phyloP scores from a whole-genome alignment of 1,140 invertebrate species.

The Babylonia areolata region DNA sequence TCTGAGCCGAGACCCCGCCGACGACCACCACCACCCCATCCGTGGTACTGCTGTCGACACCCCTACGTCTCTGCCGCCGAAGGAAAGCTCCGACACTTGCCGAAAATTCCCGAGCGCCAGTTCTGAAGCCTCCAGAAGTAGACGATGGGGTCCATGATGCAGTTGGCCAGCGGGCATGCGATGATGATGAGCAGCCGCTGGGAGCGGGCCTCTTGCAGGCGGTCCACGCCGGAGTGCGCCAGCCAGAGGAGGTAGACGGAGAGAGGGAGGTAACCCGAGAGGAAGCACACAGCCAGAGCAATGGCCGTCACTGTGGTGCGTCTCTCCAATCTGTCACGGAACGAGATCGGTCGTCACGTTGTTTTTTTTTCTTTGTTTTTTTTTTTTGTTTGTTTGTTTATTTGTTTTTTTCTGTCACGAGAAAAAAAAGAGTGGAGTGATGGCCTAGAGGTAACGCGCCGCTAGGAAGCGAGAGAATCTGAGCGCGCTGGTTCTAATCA shows the following conservation, averaged over 20 bases:
- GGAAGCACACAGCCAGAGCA: slow-evolving; percentile 4
- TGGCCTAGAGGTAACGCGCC: too few species aligned
- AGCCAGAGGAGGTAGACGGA: slow-evolving; percentile 13
- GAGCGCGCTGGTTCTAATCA: too few species aligned
- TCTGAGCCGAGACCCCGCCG: background rate
- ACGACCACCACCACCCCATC: too few species aligned
- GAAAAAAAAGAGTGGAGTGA: too few species aligned
- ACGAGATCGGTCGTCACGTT: too few species aligned
- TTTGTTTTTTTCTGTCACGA: too few species aligned
- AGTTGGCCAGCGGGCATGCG: slow-evolving; percentile 12
- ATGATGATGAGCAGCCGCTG: slow-evolving; percentile 26
- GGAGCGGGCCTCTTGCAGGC: background rate
- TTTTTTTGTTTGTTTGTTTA: too few species aligned
- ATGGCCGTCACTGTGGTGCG: slow-evolving; percentile 15
- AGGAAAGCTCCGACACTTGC: slow-evolving; percentile 10
- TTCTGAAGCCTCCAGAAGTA: slow-evolving; percentile 31
- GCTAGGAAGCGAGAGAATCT: too few species aligned
- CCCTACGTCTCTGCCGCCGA: background rate
- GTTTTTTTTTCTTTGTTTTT: too few species aligned
- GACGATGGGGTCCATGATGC: slow-evolving; percentile 16
- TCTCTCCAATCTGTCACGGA: background rate
- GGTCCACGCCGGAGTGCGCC: slow-evolving; percentile 1
- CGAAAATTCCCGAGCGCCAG: slow-evolving; percentile 4
- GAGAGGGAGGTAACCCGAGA: background rate
- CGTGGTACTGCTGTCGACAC: background rate